Base-by-base conservation (phyloP, 1,140 invertebrate genomes). In the Caerostris extrusa region DNA sequence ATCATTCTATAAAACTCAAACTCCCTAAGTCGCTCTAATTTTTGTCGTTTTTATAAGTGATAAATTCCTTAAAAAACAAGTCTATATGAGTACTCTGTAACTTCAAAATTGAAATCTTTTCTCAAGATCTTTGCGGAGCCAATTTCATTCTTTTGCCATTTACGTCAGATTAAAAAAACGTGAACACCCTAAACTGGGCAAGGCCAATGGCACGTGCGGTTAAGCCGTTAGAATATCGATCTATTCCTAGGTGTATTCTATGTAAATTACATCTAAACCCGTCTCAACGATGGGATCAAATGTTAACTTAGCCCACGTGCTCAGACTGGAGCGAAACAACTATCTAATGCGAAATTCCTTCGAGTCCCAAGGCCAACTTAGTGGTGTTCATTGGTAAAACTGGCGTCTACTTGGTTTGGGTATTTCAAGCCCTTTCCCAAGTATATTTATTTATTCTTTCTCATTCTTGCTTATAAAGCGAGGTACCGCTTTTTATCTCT, bases 201-300 rank as follows among this genome's bases (percentile, higher is more conserved):
- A 58, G 83, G 56, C 56, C 83, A 85, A 19, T 85, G 83, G 83
- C 83, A 34, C 34, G 7, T 58, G 83, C 19, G 83, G 57, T 77
- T 17, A 60, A 60, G 58, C 83, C 83, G 83, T 85, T 85, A 85
- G 83, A 60, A 85, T 50, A 85, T 85, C 57, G 83, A 85, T 85
- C 57, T 55, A 34, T 58, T 57, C 83, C 56, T 19, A 81, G 58
- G n/a, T 7, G 83, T 57, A 85, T 85, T 85, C 56, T 19, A 85
- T 85, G 83, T 19, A 58, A 85, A 58, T 85, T 85, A 17, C 57
- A 60, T n/a, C 8, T 19, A 19, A 58, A 85, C n/a, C 56, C 83
- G 57, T 58, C 83, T 5, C 17, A 50, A 57, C 56, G 19, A 5
- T 34, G 83, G 56, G 56, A 85, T 85, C 83, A 57, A 56, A 85